A percentile compares a stretch with the other conserved stretches of the same genome.
Evolutionary conservation across 64 coral and sea anemone genomes (phyloP).

Genomic region (Trachythela sp.): DNA sequence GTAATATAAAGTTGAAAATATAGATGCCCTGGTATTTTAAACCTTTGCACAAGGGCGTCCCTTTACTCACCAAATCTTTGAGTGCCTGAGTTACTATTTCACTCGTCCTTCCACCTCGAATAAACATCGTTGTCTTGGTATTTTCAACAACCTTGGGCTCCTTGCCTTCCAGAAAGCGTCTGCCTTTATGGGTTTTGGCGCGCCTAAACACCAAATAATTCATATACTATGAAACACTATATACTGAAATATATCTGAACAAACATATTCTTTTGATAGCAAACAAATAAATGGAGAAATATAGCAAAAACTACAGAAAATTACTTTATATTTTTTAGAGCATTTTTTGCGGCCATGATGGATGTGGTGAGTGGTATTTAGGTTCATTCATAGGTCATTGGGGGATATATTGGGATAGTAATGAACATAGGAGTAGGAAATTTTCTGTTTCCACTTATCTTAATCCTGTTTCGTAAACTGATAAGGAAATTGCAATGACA

Average conservation of each 20-base stretch:
- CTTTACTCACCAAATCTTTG: not conserved
- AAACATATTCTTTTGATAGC: no score
- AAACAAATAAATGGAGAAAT: no score
- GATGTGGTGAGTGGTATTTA: not conserved
- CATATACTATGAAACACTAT: no score
- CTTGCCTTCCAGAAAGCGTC: constrained; percentile 52
- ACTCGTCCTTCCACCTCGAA: constrained; percentile 86
- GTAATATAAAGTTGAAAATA: not conserved
- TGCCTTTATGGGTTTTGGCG: constrained; percentile 73
- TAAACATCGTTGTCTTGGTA: constrained; percentile 79
- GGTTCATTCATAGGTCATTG: not conserved
- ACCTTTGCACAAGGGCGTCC: not conserved
- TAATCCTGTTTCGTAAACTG: no score
- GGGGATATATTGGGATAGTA: not conserved
- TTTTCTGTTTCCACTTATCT: no score
- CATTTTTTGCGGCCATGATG: not conserved
- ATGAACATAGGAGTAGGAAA: no score
- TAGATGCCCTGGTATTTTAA: not conserved
- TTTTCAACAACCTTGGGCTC: constrained; percentile 65
- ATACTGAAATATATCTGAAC: no score
- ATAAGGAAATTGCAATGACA: no score
- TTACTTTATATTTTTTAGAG: not conserved
- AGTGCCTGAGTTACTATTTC: constrained; percentile 61
- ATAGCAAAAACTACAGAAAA: not conserved
- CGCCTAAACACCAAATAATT: not conserved